Conservation (phyloP, 2,888 invertebrate genomes). For the Ectemnius cavifrons region DNA sequence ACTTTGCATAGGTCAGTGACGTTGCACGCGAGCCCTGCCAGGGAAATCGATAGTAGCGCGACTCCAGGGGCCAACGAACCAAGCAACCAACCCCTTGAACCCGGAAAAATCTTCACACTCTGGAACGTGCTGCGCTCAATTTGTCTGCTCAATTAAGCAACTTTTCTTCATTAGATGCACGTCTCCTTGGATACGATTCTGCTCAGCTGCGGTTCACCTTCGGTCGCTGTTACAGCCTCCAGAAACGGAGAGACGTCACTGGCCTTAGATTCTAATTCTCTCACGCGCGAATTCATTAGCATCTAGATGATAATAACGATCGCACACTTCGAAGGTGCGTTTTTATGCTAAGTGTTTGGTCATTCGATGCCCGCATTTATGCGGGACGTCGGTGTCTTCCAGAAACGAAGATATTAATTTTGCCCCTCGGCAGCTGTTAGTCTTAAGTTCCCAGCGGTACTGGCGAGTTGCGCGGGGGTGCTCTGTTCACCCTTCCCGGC, state of each 20-base stretch:
- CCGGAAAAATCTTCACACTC: neutral
- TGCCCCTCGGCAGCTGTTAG: conserved; percentile 61
- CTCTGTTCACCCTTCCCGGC: neutral
- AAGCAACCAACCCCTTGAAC: neutral
- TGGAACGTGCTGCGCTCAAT: conserved; percentile 33
- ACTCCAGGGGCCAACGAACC: conserved; percentile 3
- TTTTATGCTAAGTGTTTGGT: neutral
- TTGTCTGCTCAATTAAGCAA: conserved; percentile 29
- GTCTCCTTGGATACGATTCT: neutral
- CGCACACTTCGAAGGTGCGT: neutral
- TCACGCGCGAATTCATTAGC: neutral
- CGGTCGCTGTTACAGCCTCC: neutral
- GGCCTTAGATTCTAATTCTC: conserved; percentile 38
- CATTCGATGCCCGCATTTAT: neutral
- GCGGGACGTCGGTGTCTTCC: conserved; percentile 66
- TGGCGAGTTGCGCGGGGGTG: neutral
- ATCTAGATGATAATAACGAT: neutral
- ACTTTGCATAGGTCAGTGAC: conserved; percentile 70
- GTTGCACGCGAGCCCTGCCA: conserved; percentile 40
- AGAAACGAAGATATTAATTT: conserved; percentile 71
- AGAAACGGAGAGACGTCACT: conserved; percentile 6
- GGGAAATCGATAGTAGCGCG: conserved; percentile 29
- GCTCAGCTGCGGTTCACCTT: neutral
- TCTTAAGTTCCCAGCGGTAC: conserved; percentile 10
- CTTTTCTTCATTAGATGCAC: conserved; percentile 3